Evolutionary conservation across 2,797 vertebrate species (phyloP).

Genomic region (Scolopax bukidnonensis): DNA sequence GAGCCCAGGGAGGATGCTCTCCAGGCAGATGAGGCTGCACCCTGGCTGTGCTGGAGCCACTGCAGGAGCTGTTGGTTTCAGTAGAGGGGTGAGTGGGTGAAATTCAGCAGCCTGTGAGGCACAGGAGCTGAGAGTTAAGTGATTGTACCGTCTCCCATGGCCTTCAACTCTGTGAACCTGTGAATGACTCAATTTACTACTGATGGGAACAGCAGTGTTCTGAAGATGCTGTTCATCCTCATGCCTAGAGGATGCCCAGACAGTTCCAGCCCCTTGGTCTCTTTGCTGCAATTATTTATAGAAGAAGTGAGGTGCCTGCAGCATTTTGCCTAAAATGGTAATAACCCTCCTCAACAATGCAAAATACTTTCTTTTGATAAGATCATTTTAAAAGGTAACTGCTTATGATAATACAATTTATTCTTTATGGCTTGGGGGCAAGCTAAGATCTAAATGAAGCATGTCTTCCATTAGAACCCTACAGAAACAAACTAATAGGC

Average conservation of each 20-base stretch:
- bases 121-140: background rate
- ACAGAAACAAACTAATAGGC: constrained; percentile 99
- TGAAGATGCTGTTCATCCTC: background rate
- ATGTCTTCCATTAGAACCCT: constrained; percentile 98
- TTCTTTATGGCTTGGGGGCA: constrained; percentile 90
- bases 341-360: constrained; percentile 79
- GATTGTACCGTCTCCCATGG: background rate
- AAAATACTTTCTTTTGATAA: constrained; percentile 78
- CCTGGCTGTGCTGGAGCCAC: rapidly evolving
- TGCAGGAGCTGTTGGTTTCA: background rate
- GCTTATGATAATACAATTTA: constrained; percentile 96
- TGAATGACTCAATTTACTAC: background rate
- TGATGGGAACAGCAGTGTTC: background rate
- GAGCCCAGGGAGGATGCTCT: background rate
- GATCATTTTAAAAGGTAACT: constrained; percentile 89
- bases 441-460: constrained; percentile 92
- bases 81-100: background rate
- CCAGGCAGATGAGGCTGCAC: background rate
- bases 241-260: background rate
- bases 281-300: constrained; percentile 33
- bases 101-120: background rate
- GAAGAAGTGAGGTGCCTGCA: constrained; percentile 63
- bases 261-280: background rate
- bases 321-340: constrained; percentile 81
- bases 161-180: background rate